phyloP scores from a whole-genome alignment of 2,113 vertebrate species.

The Trichechus manatus region DNA sequence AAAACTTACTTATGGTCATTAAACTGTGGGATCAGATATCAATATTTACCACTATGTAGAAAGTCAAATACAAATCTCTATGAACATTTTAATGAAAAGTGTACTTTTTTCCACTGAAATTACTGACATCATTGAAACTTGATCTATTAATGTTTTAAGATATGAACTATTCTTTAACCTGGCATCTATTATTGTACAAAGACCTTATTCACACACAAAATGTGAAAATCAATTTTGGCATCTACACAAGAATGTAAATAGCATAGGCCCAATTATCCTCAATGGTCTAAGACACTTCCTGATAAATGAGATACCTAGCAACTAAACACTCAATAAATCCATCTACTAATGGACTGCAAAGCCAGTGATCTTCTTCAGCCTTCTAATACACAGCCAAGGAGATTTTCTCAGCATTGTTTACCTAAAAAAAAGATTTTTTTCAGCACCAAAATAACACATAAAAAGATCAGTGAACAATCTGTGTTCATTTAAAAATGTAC shows the following conservation, averaged over 20 bases:
- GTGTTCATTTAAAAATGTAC: slow-evolving; percentile 21
- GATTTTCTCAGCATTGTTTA: background rate
- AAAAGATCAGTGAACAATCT: slow-evolving; percentile 5
- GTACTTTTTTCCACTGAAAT: background rate
- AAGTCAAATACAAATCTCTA: background rate
- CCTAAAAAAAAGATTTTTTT: background rate
- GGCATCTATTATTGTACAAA: background rate
- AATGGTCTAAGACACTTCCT: background rate
- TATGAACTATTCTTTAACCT: background rate
- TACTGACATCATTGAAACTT: background rate
- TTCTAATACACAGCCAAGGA: background rate
- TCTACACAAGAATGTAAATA: background rate
- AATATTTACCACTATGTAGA: background rate
- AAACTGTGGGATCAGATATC: background rate
- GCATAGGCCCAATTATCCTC: background rate
- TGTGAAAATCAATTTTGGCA: slow-evolving; percentile 43
- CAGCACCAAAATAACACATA: background rate
- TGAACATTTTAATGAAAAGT: background rate
- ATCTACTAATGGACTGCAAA: background rate
- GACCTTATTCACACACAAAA: background rate
- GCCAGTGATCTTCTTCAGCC: background rate
- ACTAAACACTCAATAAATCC: background rate
- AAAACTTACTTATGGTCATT: background rate
- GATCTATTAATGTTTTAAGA: slow-evolving; percentile 41
- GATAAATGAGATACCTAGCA: background rate